Percentiles rank a stretch among this genome's conserved stretches.
phyloP scores from a whole-genome alignment of 2,113 vertebrate genomes.

The Meles meles region DNA sequence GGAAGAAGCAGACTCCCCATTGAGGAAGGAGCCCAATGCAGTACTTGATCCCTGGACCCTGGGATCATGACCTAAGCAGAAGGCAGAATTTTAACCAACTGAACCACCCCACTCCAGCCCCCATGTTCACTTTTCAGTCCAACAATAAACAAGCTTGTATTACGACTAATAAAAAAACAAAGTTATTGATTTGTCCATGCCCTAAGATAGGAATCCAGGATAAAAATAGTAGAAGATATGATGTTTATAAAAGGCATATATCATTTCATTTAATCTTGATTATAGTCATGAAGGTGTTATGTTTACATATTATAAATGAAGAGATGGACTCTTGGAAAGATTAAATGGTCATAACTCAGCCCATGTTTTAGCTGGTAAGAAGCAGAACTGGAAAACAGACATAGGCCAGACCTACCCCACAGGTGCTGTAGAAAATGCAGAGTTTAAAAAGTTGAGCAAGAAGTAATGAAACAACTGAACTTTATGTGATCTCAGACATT shows the following conservation, averaged over 20 bases:
- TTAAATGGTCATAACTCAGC: neutral
- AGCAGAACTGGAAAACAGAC: neutral
- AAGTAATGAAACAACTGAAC: neutral
- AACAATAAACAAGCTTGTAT: neutral
- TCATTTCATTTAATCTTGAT: neutral
- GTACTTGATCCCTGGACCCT: too few relatives aligned
- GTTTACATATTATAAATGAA: neutral
- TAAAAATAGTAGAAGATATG: neutral
- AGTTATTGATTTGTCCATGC: neutral
- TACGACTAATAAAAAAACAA: neutral
- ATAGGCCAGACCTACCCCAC: neutral
- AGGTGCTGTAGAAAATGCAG: neutral
- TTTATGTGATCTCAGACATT: neutral
- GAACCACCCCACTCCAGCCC: too few relatives aligned
- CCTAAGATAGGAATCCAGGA: neutral
- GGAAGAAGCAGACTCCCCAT: too few relatives aligned
- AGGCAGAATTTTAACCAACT: too few relatives aligned
- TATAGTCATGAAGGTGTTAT: neutral
- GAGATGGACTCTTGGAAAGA: neutral
- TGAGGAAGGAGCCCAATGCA: too few relatives aligned
- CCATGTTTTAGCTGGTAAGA: neutral
- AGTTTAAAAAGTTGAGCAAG: neutral
- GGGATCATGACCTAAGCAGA: too few relatives aligned
- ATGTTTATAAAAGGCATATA: neutral
- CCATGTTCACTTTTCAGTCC: neutral